A percentile compares a stretch with the other conserved stretches of the same genome.
Evolutionary conservation across 1,140 invertebrate species (phyloP).

Genomic region (Drosophila seguyi): DNA sequence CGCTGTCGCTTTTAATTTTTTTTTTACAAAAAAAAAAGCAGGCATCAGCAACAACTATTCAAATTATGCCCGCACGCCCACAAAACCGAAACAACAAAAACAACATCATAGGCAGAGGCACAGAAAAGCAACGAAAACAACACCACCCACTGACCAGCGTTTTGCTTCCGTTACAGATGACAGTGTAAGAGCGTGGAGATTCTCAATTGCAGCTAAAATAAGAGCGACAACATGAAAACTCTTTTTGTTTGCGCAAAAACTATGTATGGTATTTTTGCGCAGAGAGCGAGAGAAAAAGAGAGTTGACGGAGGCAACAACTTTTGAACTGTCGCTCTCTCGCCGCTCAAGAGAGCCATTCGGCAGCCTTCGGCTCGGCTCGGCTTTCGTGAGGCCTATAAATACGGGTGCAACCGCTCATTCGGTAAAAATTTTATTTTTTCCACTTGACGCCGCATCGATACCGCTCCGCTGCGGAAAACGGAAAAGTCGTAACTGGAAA

Average conservation of each 20-base stretch:
- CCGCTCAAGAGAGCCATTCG: background rate
- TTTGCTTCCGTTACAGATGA: slow-evolving; percentile 79
- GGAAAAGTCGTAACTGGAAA: slow-evolving; percentile 16
- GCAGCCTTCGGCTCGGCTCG: background rate
- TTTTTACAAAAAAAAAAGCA: slow-evolving; percentile 23
- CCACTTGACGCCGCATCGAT: background rate
- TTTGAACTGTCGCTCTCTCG: background rate
- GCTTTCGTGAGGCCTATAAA: background rate
- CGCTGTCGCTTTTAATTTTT: slow-evolving; percentile 18
- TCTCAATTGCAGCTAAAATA: background rate
- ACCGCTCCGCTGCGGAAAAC: slow-evolving; percentile 2
- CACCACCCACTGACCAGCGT: slow-evolving; percentile 50
- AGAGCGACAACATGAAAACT: background rate
- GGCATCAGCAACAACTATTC: slow-evolving; percentile 39
- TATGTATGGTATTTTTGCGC: background rate
- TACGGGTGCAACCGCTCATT: slow-evolving; percentile 1
- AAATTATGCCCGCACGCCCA: slow-evolving; percentile 30
- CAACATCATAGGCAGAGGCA: slow-evolving; percentile 1
- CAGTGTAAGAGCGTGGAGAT: background rate
- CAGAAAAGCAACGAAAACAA: slow-evolving; percentile 24
- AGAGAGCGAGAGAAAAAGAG: background rate
- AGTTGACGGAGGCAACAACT: too few relatives aligned
- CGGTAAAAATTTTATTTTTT: background rate
- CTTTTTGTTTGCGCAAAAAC: background rate
- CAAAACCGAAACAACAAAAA: slow-evolving; percentile 1